Evolutionary conservation across 2,797 vertebrate species (phyloP).

Genomic region (Bovichtus variegatus): DNA sequence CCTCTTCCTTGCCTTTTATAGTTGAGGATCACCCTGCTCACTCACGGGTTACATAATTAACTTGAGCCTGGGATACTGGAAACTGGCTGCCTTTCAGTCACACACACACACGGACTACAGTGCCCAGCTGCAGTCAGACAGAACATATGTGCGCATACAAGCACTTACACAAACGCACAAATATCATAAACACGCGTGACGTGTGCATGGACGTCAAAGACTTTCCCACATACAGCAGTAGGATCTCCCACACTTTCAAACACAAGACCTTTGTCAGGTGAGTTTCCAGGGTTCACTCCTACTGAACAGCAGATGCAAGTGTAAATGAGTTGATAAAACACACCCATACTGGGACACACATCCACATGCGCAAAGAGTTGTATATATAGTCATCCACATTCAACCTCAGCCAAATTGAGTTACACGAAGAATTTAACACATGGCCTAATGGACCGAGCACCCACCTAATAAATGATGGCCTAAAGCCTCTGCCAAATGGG

Average conservation of each 20-base stretch:
- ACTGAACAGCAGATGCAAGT: constrained; percentile 19
- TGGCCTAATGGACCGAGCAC: constrained; percentile 55
- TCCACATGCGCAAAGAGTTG: constrained; percentile 25
- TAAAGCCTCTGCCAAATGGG: constrained; percentile 40
- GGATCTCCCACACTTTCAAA: constrained; percentile 4
- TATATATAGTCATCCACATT: constrained; percentile 60
- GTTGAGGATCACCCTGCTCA: constrained; percentile 62
- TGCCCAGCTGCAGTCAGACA: background rate
- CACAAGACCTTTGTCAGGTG: constrained; percentile 8
- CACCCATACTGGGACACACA: constrained; percentile 25
- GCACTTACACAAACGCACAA: background rate
- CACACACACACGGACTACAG: constrained; percentile 16
- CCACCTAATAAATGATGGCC: constrained; percentile 54
- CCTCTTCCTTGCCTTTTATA: constrained; percentile 78
- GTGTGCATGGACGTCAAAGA: background rate
- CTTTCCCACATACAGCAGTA: background rate
- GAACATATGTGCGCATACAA: constrained; percentile 5
- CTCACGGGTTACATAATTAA: constrained; percentile 68
- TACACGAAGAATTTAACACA: constrained; percentile 68
- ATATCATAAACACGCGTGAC: background rate
- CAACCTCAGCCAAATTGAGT: constrained; percentile 52
- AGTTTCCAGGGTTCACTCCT: constrained; percentile 11
- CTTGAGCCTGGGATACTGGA: constrained; percentile 57
- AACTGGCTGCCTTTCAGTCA: constrained; percentile 52
- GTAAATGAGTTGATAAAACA: constrained; percentile 40